Percentiles rank a stretch among this genome's conserved stretches.
phyloP scores from a whole-genome alignment of 2,113 vertebrate genomes.

The Petroica traversi region DNA sequence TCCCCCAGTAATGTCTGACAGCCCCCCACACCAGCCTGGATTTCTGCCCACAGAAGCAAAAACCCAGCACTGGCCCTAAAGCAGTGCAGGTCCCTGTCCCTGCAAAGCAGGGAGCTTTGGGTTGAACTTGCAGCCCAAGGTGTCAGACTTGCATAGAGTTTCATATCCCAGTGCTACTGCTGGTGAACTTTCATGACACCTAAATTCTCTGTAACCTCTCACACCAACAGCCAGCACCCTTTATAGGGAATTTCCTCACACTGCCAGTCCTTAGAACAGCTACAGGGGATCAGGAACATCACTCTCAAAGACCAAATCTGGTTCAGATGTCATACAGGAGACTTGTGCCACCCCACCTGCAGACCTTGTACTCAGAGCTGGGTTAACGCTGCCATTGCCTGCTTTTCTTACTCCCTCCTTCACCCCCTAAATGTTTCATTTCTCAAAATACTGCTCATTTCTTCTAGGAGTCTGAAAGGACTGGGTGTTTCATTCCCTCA shows the following conservation, averaged over 20 bases:
- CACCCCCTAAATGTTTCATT: rapidly evolving
- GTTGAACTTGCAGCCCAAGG: background rate
- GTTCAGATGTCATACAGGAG: background rate
- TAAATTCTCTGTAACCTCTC: background rate
- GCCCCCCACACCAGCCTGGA: background rate
- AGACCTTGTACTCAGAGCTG: background rate
- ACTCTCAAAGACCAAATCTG: background rate
- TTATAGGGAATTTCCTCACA: background rate
- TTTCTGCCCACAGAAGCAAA: background rate
- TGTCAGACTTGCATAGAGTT: background rate
- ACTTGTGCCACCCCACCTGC: background rate
- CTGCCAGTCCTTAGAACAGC: background rate
- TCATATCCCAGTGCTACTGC: background rate
- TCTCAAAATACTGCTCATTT: background rate
- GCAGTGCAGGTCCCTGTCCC: background rate
- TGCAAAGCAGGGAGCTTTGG: background rate
- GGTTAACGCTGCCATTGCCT: background rate
- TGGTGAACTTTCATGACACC: background rate
- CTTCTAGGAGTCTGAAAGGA: background rate
- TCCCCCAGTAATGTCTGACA: background rate
- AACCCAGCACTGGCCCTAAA: background rate
- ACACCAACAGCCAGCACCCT: background rate
- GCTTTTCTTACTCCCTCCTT: background rate
- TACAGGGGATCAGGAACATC: rapidly evolving
- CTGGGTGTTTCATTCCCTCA: background rate